These are phyloP conservation scores for Caenorhabditis brenneri DNA, from an alignment of 1,140 invertebrate species.

Conservation along the genomic window DNA sequence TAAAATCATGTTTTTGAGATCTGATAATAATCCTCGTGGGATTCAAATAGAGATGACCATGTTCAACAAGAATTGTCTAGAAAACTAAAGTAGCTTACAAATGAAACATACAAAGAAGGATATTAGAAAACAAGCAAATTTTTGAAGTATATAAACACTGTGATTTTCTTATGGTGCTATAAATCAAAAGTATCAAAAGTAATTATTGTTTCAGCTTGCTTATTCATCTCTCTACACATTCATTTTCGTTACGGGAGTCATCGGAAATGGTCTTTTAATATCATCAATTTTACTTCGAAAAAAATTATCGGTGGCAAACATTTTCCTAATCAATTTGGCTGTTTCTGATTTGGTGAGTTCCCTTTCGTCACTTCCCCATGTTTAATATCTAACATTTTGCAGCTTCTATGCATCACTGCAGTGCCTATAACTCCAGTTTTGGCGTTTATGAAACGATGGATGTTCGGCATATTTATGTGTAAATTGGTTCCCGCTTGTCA, in stretches of 20 bases:
- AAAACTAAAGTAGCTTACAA: no score
- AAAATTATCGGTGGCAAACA: slow-evolving; percentile 66
- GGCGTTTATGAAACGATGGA: slow-evolving; percentile 66
- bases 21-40: no score
- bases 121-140: no score
- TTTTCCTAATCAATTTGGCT: slow-evolving; percentile 68
- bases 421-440: slow-evolving; percentile 70
- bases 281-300: slow-evolving; percentile 61
- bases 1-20: no score
- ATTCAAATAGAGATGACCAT: no score
- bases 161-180: no score
- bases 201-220: slow-evolving; percentile 58
- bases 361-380: neutral
- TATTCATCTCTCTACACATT: slow-evolving; percentile 65
- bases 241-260: slow-evolving; percentile 68
- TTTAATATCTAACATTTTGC: slow-evolving; percentile 27
- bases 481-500: slow-evolving; percentile 69
- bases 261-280: slow-evolving; percentile 69
- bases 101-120: no score
- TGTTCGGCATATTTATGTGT: slow-evolving; percentile 57
- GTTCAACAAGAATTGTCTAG: no score
- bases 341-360: slow-evolving; percentile 67
- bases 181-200: no score
- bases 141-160: no score
- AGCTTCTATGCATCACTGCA: slow-evolving; percentile 71